phyloP scores from a whole-genome alignment of 2,888 invertebrate genomes.

The Anthophora plumipes region DNA sequence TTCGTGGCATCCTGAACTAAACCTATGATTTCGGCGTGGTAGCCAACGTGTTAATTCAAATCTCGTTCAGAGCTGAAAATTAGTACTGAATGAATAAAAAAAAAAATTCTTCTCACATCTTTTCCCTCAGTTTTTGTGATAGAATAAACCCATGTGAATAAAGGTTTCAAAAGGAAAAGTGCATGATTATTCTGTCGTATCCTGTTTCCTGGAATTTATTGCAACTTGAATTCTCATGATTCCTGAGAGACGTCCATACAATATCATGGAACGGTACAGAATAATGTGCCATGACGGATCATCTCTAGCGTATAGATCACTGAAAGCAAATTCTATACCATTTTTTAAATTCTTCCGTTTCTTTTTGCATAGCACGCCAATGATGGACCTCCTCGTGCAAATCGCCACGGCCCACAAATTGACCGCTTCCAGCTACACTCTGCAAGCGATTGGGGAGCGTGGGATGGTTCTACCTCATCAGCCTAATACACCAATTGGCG shows the following conservation, averaged over 20 bases:
- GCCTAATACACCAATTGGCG: conserved; percentile 90
- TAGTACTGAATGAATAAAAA: too few species aligned
- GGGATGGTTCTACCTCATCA: conserved; percentile 89
- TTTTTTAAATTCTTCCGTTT: neutral
- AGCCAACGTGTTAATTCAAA: too few species aligned
- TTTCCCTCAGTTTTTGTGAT: too few species aligned
- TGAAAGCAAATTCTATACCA: neutral
- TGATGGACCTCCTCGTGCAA: conserved; percentile 92
- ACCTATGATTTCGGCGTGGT: too few species aligned
- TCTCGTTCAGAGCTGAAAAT: too few species aligned
- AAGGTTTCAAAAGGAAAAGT: too few species aligned
- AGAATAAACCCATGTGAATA: too few species aligned
- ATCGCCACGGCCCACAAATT: conserved; percentile 89
- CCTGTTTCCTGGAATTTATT: neutral
- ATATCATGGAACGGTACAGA: neutral
- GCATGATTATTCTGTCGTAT: too few species aligned
- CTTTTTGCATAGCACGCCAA: conserved; percentile 88
- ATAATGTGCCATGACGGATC: neutral
- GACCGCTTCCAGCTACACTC: conserved; percentile 88
- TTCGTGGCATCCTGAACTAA: too few species aligned
- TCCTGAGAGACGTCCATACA: neutral
- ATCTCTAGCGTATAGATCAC: neutral
- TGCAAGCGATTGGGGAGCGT: conserved; percentile 88
- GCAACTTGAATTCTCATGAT: neutral
- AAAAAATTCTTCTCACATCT: too few species aligned